Base-by-base conservation (phyloP, 2,888 invertebrate genomes). In the Melinopterus prodromus region DNA sequence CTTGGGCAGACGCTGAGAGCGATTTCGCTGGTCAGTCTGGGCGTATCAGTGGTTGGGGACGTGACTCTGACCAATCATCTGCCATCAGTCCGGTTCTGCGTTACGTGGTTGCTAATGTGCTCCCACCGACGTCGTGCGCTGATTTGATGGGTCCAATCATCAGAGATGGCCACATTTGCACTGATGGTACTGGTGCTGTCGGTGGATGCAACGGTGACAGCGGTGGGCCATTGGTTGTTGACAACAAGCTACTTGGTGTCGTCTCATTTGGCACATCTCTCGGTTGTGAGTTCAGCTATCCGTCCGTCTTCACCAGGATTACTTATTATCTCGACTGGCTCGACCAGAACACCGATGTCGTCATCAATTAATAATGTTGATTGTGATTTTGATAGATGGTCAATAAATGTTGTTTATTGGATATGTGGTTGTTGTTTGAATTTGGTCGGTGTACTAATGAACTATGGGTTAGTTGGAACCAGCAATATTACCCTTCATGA, bases 191-290 rank as follows among this genome's bases (percentile, higher is more conserved):
- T 0, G 86, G 87, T 0, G 87, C 88, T 0, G 88, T 87, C 14
- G 90, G 91, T 0, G 90, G 90, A 2, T 92, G 92, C 81, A 90
- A 89, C 37, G 91, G 90, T 0, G 91, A 91, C 81, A 90, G 90
- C 14, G 90, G 89, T 74, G 89, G 89, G 26, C 83, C 86, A 16
- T 80, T 84, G 80, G 79, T 81, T 35, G n/a, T 78, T 6, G 70
- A 72, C 16, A 36, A 72, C 72, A 77, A 38, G 53, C 79, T 71
- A 71, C 78, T 84, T 76, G 88, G 88, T 69, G 83, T 88, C 76
- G 87, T 85, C 6, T 88, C 87, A 5, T 88, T 86, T 81, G 88
- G 87, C 12, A 84, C 85, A 78, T 82, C 84, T 72, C 86, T 87
- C 71, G 89, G 90, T 5, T 90, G 90, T 83, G 86, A 87, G 79